Base-by-base conservation (phyloP, 2,797 vertebrate species). In the Chelidonichthys spinosus region DNA sequence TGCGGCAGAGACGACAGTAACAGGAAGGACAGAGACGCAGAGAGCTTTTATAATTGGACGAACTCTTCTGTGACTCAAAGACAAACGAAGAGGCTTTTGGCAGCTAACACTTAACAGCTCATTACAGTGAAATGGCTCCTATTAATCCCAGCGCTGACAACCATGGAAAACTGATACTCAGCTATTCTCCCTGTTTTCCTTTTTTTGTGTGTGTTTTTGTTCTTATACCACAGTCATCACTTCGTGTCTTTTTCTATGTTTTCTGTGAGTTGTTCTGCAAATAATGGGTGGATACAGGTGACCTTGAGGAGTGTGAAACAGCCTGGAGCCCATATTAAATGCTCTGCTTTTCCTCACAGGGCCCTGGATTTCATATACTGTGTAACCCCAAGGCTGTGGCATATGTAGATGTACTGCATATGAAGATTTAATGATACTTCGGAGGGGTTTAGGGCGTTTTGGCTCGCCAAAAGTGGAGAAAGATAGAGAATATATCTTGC, bases 81-180 rank as follows among this genome's bases (percentile, higher is more conserved):
- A 78, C 85, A 92, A 91, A 92, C 52, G 59, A 84, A 90, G 88
- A 90, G 75, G 76, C 78, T 89, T 89, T 84, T 87, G 86, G 88
- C 88, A 90, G 90, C 85, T 85, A 83, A 86, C 66, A 25, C 86
- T 93, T 89, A 87, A 89, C 89, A 90, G 86, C 89, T 94, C 92
- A 93, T 95, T 94, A 93, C 81, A 73, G 81, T 10, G 50, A 93
- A 94, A 92, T 89, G 83, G 85, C 80, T 87, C 60, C 85, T 90
- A 93, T 94, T 92, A 94, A 93, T 93, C 89, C 85, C 72, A 46
- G 69, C 44, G 66, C 84, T 92, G 92, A 91, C 92, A 94, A 87
- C 87, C 79, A 85, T 87, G 87, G 62, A 88, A 89, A 87, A 87
- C 46, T 79, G 82, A 81, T 79, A 84, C 72, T 89, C 76, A 85